Percentiles rank a stretch among this genome's conserved stretches.
These are phyloP conservation scores for Pheucticus melanocephalus DNA, from an alignment of 2,113 vertebrate species.

Conservation along the genomic window DNA sequence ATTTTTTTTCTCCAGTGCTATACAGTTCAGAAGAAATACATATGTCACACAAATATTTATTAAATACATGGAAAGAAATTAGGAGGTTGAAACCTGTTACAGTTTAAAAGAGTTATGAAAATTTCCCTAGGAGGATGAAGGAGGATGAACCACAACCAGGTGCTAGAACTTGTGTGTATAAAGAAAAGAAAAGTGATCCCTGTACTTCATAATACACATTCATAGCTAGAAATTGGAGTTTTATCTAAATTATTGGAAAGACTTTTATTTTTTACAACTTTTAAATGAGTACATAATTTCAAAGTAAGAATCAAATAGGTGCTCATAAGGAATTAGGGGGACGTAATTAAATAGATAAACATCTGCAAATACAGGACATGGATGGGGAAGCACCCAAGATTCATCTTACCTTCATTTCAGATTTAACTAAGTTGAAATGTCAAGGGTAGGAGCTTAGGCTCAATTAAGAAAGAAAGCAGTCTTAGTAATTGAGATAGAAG, in stretches of 20 bases:
- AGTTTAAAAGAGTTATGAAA: not conserved
- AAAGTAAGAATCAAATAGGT: not conserved
- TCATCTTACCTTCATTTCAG: not conserved
- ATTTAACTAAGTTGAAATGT: not conserved
- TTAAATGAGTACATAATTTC: not conserved
- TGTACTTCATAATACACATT: not conserved
- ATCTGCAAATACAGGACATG: not conserved
- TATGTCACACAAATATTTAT: not conserved
- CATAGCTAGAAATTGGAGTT: not conserved
- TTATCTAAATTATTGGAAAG: not conserved
- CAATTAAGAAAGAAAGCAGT: not conserved
- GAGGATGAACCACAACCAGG: accelerated
- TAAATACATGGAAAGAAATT: not conserved
- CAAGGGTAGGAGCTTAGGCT: not conserved
- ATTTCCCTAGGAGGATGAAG: not conserved
- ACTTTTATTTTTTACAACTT: not conserved
- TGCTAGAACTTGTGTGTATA: not conserved
- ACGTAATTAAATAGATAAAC: not conserved
- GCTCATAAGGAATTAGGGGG: not conserved
- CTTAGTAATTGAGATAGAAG: not conserved
- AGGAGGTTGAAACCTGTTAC: not conserved
- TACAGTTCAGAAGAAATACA: not conserved
- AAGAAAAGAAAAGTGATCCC: not conserved
- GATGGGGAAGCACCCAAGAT: not conserved
- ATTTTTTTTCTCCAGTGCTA: not conserved